Base-by-base conservation (phyloP, 2,888 invertebrate genomes). In the Helleia helle region DNA sequence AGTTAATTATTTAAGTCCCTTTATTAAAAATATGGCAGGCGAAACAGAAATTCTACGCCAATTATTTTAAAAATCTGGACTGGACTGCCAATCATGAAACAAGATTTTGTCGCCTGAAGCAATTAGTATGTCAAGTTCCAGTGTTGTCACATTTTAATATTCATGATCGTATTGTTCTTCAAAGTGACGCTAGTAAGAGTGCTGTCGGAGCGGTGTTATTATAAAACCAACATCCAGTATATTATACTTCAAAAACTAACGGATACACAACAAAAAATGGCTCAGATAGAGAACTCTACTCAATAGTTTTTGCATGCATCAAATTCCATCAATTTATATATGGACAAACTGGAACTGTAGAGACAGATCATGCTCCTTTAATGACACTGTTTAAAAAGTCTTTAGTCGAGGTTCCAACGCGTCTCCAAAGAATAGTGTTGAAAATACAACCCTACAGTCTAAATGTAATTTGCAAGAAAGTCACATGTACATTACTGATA, bases 351-450 rank as follows among this genome's bases (percentile, higher is more conserved):
- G 34, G 44, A 11, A 42, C 29, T 29, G 48, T 52, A 6, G 47
- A 52, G 26, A 50, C 47, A 30, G 49, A 50, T 25, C 50, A 52
- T 42, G 27, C 18, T 26, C 49, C 52, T 24, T 37, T 52, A 37
- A 40, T 48, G 4, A 49, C 45, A 7, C 31, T 50, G 5, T 50
- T 52, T 36, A 47, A 48, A 44, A 51, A 53, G 13, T 22, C 49
- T 22, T 38, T 53, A 42, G 9, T 22, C 6, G 46, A 47, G 12
- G 46, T 53, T 7, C 50, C 49, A 17, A 26, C 40, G 29, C 12
- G 49, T 9, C 18, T 52, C 1, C 50, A 52, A 44, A 38, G 48
- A 44, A 48, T 53, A 44, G 51, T 49, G 47, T 37, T 53, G 3
- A 42, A 36, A 37, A 37, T 52, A 30, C 50, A 52, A 40, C 12